phyloP scores from a whole-genome alignment of 2,888 invertebrate species.

The Pandemis cinnamomeana region DNA sequence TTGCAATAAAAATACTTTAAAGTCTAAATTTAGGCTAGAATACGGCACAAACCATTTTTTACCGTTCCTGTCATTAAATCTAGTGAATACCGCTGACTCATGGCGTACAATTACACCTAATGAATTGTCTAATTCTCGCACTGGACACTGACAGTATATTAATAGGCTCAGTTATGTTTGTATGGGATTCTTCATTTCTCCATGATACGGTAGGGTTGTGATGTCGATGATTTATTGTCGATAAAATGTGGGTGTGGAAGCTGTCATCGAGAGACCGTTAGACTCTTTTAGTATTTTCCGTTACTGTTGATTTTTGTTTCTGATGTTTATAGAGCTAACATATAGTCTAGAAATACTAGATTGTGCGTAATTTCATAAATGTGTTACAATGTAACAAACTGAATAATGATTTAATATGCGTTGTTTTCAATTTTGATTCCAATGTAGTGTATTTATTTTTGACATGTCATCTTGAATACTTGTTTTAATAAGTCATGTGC shows the following conservation, averaged over 20 bases:
- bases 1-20: too few relatives aligned
- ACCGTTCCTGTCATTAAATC: constrained; percentile 49
- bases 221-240: neutral
- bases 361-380: too few relatives aligned
- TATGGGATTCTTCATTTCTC: constrained; percentile 48
- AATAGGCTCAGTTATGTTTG: constrained; percentile 55
- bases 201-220: constrained; percentile 42
- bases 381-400: too few relatives aligned
- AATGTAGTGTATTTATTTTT: too few relatives aligned
- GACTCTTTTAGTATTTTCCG: neutral
- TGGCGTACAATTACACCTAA: constrained; percentile 75
- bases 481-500: too few relatives aligned
- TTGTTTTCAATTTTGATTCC: too few relatives aligned
- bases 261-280: neutral
- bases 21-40: neutral
- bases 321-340: too few relatives aligned
- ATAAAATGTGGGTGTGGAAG: neutral
- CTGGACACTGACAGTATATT: constrained; percentile 68
- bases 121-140: constrained; percentile 78
- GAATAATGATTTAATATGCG: too few relatives aligned
- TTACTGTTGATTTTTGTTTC: too few relatives aligned
- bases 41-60: constrained; percentile 39
- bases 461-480: too few relatives aligned
- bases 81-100: constrained; percentile 68
- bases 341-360: too few relatives aligned